A percentile compares a stretch with the other conserved stretches of the same genome.
These are phyloP conservation scores for Pitangus sulphuratus DNA, from an alignment of 2,797 vertebrate species.

Conservation along the genomic window DNA sequence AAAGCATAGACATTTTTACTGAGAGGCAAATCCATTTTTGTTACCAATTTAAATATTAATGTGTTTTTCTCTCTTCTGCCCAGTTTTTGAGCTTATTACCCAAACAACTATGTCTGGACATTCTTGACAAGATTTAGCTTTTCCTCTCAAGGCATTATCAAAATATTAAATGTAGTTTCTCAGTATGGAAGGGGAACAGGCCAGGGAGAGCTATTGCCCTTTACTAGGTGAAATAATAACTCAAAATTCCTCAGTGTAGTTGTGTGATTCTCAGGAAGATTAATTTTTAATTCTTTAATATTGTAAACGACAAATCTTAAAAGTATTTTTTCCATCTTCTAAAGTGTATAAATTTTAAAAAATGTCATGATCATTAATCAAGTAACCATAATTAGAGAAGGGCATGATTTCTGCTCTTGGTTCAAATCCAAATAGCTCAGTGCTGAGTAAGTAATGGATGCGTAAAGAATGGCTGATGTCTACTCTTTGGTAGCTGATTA, in stretches of 20 bases:
- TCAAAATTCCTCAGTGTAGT: slow-evolving; percentile 34
- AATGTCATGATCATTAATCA: slow-evolving; percentile 60
- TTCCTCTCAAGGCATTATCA: slow-evolving; percentile 15
- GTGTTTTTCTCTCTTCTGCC: neutral
- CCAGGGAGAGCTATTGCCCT: neutral
- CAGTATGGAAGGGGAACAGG: neutral
- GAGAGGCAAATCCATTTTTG: neutral
- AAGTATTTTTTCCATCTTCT: slow-evolving; percentile 25
- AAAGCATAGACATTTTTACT: neutral
- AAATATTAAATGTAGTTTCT: slow-evolving; percentile 44
- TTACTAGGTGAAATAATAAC: slow-evolving; percentile 21
- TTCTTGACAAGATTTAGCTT: slow-evolving; percentile 16
- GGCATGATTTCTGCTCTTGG: neutral
- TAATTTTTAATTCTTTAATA: slow-evolving; percentile 75
- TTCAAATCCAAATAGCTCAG: slow-evolving; percentile 38
- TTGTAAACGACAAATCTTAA: slow-evolving; percentile 60
- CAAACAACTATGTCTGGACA: neutral
- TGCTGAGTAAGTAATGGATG: slow-evolving; percentile 1
- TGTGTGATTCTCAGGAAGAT: slow-evolving; percentile 31
- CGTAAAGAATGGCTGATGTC: neutral
- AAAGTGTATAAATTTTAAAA: slow-evolving; percentile 42
- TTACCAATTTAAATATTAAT: neutral
- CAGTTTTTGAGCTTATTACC: neutral
- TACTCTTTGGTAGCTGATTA: neutral
- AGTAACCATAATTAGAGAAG: slow-evolving; percentile 41